Base-by-base conservation (phyloP, 2,888 invertebrate genomes). In the Cryptus armator region DNA sequence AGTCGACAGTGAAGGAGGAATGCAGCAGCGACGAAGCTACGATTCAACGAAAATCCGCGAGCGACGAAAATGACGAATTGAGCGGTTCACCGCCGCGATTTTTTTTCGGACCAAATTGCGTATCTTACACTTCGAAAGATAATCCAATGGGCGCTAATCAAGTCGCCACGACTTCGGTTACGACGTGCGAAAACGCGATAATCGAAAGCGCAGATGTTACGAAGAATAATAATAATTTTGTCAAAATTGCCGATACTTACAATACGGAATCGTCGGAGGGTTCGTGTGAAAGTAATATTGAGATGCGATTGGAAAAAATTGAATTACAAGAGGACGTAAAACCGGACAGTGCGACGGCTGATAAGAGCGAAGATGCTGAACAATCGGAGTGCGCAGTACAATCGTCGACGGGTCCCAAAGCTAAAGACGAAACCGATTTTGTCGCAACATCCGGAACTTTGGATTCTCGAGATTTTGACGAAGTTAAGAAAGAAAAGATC, bases 91-190 rank as follows among this genome's bases (percentile, higher is more conserved):
- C 92, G 0, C 93, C 93, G 0, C 90, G 92, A 87, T 94, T 94
- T 88, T 93, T 94, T 87, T 94, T 94, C 87, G 94, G 94, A 4
- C 94, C 93, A 0, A 94, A 94, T 84, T 94, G 94, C 83, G 87
- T 94, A 29, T 92, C 93, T 0, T 94, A 92, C 16, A 89, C 90
- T 2, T 86, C 91, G 0, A 91, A 89, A 43, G 68, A 84, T 10
- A 87, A 89, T 44, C 81, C 85, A 19, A 56, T 72, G 71, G 16
- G 66, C 66, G 0, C 66, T 10, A 87, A 82, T 59, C 84, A 87
- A 48, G 74, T 67, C 16, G 84, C 89, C 24, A 83, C 86, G 2
- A 85, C 88, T 4, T 88, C 90, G 0, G 78, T 77, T 12, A 32
- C 46, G 2, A 72, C 29, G 16, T 19, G 53, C 3, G 81, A 56